Base-by-base conservation (phyloP, 2,888 invertebrate genomes). In the Drosophila mercatorum region DNA sequence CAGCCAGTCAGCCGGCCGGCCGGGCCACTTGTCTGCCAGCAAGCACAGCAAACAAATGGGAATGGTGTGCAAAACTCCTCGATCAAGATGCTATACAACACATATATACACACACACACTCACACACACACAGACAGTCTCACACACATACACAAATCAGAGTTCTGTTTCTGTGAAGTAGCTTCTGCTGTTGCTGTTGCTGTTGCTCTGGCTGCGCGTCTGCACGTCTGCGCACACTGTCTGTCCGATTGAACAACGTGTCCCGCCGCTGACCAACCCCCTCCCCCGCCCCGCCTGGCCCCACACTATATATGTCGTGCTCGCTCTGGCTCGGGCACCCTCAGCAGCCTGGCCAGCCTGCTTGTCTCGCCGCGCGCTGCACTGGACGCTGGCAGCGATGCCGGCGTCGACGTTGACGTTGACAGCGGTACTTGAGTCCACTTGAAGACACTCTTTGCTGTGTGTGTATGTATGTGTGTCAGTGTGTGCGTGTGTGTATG, bases 141-240 rank as follows among this genome's bases (percentile, higher is more conserved):
- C 70, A 66, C 64, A 75, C 89, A 81, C 82, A 77, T 77, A 82
- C 81, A 68, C 68, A 80, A 70, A 83, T 85, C 72, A 80, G 72
- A 80, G 70, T 86, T 86, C 62, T 81, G 69, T 72, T 68, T 78
- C 80, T 67, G 58, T 87, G 76, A 82, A 87, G 89, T 72, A 89
- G 82, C 89, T 83, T 68, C 86, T 85, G 70, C 52, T 66, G 51
- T n/a, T 53, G 51, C 62, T 47, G 56, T n/a, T 14, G 81, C 83
- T 86, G 67, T 22, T 56, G 52, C 60, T 52, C 44, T 26, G 51
- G 53, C 63, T 49, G 58, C 14, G 47, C 47, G 47, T 47, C 47
- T 53, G 56, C 61, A 40, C 55, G 60, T 74, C 68, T 78, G 78
- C 61, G 58, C 63, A 57, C 63, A 17, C 17, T 17, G 59, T 68